Evolutionary conservation across 2,888 invertebrate species (phyloP).

Genomic region (Parasteatoda lunata): DNA sequence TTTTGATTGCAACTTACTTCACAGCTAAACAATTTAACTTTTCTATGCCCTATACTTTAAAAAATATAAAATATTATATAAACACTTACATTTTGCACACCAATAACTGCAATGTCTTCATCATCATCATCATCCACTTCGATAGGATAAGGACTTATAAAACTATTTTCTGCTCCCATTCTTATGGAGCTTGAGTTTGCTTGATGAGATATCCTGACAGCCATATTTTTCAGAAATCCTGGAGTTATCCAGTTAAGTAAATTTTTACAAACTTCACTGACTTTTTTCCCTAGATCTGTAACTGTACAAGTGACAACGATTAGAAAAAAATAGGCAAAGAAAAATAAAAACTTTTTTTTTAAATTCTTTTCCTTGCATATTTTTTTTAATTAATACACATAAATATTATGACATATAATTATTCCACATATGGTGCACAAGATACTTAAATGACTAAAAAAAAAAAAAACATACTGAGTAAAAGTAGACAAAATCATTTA

Average conservation of each 20-base stretch:
- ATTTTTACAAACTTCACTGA: neutral
- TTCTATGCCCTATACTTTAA: too few relatives aligned
- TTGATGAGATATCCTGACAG: neutral
- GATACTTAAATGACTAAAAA: too few relatives aligned
- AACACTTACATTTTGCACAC: conserved; percentile 7
- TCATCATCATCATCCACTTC: conserved; percentile 16
- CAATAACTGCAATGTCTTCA: neutral
- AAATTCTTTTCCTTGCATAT: too few relatives aligned
- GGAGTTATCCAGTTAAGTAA: neutral
- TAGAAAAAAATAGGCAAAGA: neutral
- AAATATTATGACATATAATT: too few relatives aligned
- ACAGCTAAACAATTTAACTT: too few relatives aligned
- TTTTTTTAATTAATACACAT: too few relatives aligned
- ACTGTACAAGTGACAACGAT: neutral
- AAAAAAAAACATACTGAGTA: too few relatives aligned
- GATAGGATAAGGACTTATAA: too few relatives aligned
- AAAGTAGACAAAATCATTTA: too few relatives aligned
- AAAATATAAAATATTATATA: too few relatives aligned
- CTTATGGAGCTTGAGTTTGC: neutral
- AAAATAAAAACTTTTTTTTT: neutral
- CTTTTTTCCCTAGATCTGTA: neutral
- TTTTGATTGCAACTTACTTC: too few relatives aligned
- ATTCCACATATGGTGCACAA: too few relatives aligned
- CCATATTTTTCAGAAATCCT: neutral
- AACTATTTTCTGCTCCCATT: neutral